These are phyloP conservation scores for Epinotia bilunana DNA, from an alignment of 2,888 invertebrate genomes.

Conservation along the genomic window DNA sequence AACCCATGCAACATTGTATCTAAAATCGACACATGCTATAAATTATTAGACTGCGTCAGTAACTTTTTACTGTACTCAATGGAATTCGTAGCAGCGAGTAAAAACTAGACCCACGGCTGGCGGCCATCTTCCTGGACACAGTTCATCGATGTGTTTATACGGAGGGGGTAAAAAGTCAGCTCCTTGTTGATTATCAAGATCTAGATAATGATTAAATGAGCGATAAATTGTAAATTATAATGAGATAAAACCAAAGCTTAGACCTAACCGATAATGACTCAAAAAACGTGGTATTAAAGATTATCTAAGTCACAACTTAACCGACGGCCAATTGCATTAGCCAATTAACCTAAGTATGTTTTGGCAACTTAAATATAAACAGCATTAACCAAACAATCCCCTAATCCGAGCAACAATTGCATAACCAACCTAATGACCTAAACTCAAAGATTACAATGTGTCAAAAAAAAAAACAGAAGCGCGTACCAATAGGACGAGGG, in stretches of 20 bases:
- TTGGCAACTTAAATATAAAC: conserved; percentile 18
- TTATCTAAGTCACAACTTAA: conserved; percentile 24
- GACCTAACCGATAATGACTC: background rate
- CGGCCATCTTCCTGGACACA: conserved; percentile 20
- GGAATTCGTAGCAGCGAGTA: conserved; percentile 16
- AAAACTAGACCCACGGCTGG: conserved; percentile 30
- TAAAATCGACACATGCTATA: conserved; percentile 32
- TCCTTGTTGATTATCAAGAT: background rate
- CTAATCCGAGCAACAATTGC: conserved; percentile 52
- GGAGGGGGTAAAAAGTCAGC: background rate
- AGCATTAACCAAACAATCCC: conserved; percentile 20
- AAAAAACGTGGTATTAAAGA: background rate
- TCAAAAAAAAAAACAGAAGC: conserved; percentile 61
- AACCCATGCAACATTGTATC: conserved; percentile 4
- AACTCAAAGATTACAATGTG: conserved; percentile 60
- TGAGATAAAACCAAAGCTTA: background rate
- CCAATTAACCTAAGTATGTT: conserved; percentile 25
- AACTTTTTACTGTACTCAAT: conserved; percentile 29
- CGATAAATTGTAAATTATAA: background rate
- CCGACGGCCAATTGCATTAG: conserved; percentile 10
- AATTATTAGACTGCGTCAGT: conserved; percentile 28
- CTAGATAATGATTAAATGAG: conserved; percentile 1
- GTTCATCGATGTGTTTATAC: conserved; percentile 7
- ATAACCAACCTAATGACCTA: conserved; percentile 72
- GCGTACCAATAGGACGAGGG: conserved; percentile 75